Conservation (phyloP, 2,888 invertebrate species). For the Ormyrus pomaceus region DNA sequence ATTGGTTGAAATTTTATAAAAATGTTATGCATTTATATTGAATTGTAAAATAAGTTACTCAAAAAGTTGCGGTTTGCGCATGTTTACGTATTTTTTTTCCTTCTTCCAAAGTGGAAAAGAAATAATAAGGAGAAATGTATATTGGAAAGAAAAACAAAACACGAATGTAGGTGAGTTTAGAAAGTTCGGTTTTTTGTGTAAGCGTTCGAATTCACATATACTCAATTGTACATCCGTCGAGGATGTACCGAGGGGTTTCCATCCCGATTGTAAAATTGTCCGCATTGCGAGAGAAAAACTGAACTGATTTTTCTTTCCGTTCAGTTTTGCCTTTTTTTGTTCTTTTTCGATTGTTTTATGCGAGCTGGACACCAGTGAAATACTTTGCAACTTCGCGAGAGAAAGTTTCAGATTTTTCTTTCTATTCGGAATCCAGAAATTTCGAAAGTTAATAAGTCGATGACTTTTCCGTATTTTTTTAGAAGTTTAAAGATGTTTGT, state of each 20-base stretch:
- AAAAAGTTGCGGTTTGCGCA: not conserved
- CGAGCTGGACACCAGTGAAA: slow-evolving; percentile 29
- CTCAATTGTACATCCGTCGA: slow-evolving; percentile 27
- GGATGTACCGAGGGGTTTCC: not conserved
- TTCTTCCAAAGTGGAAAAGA: not conserved
- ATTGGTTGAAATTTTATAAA: too few species aligned
- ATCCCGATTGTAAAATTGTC: slow-evolving; percentile 32
- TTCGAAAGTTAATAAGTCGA: too few species aligned
- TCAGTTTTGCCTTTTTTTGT: not conserved
- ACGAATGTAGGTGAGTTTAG: slow-evolving; percentile 56
- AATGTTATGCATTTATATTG: too few species aligned
- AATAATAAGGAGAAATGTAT: not conserved
- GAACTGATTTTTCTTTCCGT: slow-evolving; percentile 9
- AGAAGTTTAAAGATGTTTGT: not conserved
- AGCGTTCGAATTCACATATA: slow-evolving; percentile 12
- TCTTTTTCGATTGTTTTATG: not conserved
- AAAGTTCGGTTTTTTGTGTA: slow-evolving; percentile 52
- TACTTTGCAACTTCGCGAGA: slow-evolving; percentile 6
- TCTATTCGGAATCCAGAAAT: too few species aligned
- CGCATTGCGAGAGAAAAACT: slow-evolving; percentile 9
- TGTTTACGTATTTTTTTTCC: not conserved
- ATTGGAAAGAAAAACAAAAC: slow-evolving; percentile 17
- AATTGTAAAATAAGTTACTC: not conserved
- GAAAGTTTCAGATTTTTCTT: too few species aligned
- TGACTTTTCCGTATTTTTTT: too few species aligned